Conservation (phyloP, 1,140 invertebrate genomes). For the Ctenoplectra terminalis region DNA sequence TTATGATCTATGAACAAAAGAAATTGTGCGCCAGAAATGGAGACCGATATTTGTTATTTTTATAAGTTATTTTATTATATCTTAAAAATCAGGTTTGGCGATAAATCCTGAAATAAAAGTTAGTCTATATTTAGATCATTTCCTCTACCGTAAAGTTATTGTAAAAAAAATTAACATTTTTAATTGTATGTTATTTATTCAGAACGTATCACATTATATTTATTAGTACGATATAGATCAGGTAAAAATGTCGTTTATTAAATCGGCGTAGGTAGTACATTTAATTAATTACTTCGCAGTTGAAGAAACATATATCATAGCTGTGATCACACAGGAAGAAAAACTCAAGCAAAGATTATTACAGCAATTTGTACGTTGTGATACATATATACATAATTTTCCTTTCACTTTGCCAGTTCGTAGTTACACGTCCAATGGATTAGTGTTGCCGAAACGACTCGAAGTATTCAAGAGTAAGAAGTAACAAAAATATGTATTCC, state of each 20-base stretch:
- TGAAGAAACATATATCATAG: too few relatives aligned
- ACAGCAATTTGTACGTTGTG: conserved; percentile 34
- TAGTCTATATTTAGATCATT: too few relatives aligned
- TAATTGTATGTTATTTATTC: too few relatives aligned
- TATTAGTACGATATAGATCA: not conserved
- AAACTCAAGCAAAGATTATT: conserved; percentile 1
- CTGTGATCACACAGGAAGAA: not conserved
- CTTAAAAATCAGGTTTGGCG: too few relatives aligned
- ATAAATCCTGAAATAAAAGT: too few relatives aligned
- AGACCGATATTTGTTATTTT: too few relatives aligned
- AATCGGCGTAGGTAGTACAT: not conserved
- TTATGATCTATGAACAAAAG: too few relatives aligned
- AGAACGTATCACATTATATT: too few relatives aligned
- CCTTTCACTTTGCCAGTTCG: conserved; percentile 48
- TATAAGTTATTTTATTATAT: too few relatives aligned
- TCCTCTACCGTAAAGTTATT: too few relatives aligned
- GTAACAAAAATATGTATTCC: not conserved
- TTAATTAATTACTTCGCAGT: not conserved
- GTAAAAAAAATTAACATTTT: too few relatives aligned
- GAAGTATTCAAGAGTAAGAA: not conserved
- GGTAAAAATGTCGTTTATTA: not conserved
- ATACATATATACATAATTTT: conserved; percentile 41
- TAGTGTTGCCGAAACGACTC: conserved; percentile 18
- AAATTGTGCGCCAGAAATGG: too few relatives aligned
- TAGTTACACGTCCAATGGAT: not conserved